Conservation (phyloP, 2,888 invertebrate genomes). For the Drosophila pegasa region DNA sequence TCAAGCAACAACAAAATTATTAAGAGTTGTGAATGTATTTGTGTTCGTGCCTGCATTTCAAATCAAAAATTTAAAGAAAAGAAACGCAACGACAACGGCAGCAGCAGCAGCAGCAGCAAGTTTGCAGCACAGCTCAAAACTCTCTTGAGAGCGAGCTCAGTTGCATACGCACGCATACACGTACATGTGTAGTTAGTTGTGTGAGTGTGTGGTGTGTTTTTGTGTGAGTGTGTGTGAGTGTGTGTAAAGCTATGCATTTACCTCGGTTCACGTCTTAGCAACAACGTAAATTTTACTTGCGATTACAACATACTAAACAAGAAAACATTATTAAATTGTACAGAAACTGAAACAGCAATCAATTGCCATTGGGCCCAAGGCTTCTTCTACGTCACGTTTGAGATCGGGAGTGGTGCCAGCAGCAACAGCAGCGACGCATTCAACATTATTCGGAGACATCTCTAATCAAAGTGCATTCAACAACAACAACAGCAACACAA, state of each 20-base stretch:
- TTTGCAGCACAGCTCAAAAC: constrained; percentile 48
- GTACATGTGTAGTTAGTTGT: constrained; percentile 5
- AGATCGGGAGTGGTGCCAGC: constrained; percentile 27
- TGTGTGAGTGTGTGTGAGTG: constrained; percentile 1
- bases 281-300: constrained; percentile 66
- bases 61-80: constrained; percentile 49
- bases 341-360: constrained; percentile 53
- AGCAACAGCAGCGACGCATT: neutral
- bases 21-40: constrained; percentile 38
- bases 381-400: constrained; percentile 21
- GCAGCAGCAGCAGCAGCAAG: constrained; percentile 32
- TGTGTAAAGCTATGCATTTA: constrained; percentile 43
- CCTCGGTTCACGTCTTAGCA: constrained; percentile 71
- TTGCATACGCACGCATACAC: constrained; percentile 14
- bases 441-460: constrained; percentile 17
- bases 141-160: constrained; percentile 35
- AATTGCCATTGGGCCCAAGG: constrained; percentile 35
- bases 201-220: constrained; percentile 29
- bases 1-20: constrained; percentile 47
- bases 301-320: constrained; percentile 74
- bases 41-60: constrained; percentile 50
- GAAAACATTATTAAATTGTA: constrained; percentile 58
- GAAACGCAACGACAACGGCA: constrained; percentile 31
- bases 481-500: constrained; percentile 14
- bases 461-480: constrained; percentile 12